Conservation (phyloP, 2,113 vertebrate genomes). For the Anolis carolinensis region DNA sequence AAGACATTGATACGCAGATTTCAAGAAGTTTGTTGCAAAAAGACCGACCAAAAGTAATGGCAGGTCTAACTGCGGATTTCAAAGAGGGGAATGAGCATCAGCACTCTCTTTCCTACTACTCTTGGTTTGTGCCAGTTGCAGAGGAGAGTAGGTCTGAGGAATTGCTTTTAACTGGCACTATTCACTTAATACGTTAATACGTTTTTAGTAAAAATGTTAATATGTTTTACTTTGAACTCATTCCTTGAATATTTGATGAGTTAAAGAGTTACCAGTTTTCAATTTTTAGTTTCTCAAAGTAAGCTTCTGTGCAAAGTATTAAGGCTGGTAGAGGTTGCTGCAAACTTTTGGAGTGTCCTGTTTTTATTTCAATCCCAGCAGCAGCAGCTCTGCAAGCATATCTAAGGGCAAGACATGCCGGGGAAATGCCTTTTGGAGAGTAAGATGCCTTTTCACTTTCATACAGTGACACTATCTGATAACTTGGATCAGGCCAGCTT, state of each 20-base stretch:
- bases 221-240: no score
- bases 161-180: not conserved
- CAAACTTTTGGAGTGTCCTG: not conserved
- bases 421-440: not conserved
- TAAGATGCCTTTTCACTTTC: not conserved
- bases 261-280: no score
- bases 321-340: not conserved
- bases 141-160: not conserved
- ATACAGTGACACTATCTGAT: not conserved
- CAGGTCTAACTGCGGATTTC: no score
- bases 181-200: no score
- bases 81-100: not conserved
- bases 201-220: no score
- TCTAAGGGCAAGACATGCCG: no score
- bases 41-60: no score
- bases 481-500: no score
- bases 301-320: not conserved
- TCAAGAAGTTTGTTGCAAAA: not conserved
- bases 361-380: no score
- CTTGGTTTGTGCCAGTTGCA: no score
- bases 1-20: not conserved
- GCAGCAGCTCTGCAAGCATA: no score
- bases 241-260: not conserved
- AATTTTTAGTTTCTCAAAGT: no score
- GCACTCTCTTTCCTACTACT: not conserved